These are phyloP conservation scores for Nansenia antarctica DNA, from an alignment of 2,113 vertebrate genomes.

Conservation along the genomic window DNA sequence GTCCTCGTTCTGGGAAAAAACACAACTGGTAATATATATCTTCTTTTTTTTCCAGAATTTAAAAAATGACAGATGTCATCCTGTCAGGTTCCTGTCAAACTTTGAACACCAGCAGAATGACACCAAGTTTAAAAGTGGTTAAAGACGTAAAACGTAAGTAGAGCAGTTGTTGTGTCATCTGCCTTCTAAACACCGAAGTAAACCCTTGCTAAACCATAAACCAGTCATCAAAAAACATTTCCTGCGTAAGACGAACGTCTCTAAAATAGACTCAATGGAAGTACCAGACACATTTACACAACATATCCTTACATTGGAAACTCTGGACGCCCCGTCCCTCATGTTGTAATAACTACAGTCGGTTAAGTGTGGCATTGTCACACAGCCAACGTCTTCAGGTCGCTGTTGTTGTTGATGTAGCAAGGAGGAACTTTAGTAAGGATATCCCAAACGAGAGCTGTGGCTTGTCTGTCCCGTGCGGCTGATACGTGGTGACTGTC, in stretches of 20 bases:
- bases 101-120: neutral
- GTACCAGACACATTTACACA: neutral
- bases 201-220: neutral
- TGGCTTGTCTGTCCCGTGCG: constrained; percentile 45
- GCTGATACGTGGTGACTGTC: constrained; percentile 38
- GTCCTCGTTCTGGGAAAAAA: too few species aligned
- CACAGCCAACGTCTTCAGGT: constrained; percentile 38
- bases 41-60: too few species aligned
- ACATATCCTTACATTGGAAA: constrained; percentile 74
- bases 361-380: constrained; percentile 82
- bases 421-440: constrained; percentile 45
- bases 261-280: neutral
- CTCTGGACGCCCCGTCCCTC: constrained; percentile 73
- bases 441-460: constrained; percentile 50
- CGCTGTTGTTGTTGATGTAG: constrained; percentile 28
- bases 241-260: too few species aligned
- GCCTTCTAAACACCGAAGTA: neutral
- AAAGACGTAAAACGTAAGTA: too few species aligned
- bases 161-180: neutral
- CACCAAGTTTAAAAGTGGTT: neutral
- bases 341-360: constrained; percentile 80
- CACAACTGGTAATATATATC: too few species aligned
- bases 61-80: neutral
- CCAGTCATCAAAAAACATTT: neutral
- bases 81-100: neutral